These are phyloP conservation scores for Butastur rufipennis DNA, from an alignment of 2,113 vertebrate species.

Conservation along the genomic window DNA sequence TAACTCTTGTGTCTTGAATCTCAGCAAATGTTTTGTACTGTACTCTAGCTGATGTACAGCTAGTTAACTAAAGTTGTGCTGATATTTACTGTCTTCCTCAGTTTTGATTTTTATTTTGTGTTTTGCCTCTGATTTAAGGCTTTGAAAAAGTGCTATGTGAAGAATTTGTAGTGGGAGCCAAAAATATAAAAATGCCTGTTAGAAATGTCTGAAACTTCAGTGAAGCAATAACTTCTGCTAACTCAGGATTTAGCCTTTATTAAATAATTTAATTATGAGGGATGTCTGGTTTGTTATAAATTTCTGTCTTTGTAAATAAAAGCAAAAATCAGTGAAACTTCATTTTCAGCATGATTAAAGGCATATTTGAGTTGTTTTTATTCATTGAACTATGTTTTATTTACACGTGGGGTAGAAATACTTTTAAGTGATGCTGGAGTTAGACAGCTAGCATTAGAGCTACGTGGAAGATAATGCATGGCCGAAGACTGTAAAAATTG, in stretches of 20 bases:
- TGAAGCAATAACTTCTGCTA: neutral
- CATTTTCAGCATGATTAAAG: conserved; percentile 26
- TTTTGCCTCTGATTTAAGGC: conserved; percentile 1
- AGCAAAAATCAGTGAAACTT: neutral
- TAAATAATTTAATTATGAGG: neutral
- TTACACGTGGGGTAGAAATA: neutral
- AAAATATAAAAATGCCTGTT: neutral
- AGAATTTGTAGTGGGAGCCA: neutral
- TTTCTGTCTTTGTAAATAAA: conserved; percentile 56
- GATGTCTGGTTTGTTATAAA: conserved; percentile 20
- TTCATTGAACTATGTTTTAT: neutral
- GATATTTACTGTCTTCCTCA: neutral
- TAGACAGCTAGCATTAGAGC: neutral
- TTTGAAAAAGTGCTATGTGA: neutral
- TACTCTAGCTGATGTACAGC: conserved; percentile 5
- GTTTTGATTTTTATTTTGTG: neutral
- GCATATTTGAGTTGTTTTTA: neutral
- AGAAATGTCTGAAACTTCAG: neutral
- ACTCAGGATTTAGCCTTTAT: conserved; percentile 45
- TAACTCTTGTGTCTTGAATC: neutral
- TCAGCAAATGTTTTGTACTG: neutral
- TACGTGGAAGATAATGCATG: neutral
- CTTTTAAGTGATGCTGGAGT: neutral
- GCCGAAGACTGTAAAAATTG: neutral
- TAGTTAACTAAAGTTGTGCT: conserved; percentile 7